Evolutionary conservation across 2,888 invertebrate genomes (phyloP), one percentile per base, ranked within the genome.

Genomic region (Gandaritis pyraliata): DNA sequence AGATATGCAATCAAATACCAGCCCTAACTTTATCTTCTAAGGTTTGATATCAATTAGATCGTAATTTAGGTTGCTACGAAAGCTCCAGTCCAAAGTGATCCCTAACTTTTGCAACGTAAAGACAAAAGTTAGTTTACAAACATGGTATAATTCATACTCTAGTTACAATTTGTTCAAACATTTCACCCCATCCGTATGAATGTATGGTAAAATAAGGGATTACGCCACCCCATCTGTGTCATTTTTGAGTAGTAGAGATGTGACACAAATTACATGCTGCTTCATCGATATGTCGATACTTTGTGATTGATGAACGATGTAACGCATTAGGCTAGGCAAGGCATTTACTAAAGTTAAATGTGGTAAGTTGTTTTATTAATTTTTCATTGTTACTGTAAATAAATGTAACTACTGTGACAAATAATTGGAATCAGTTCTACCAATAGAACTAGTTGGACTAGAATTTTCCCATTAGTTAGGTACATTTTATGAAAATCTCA

Each of bases 171-270:
- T 67, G 65, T 65, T 56, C 50, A 61, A 61, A 66, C 56, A 65
- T 36, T 61, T 60, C 49, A 58, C 66, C 67, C 75, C 69, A 65
- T 57, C n/a, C 50, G 47, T 58, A 61, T 51, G 60, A 55, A 63
- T 68, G 58, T 61, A 51, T 59, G 38, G 61, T 65, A 47, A 64
- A 58, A 61, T 61, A 61, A 55, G 64, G 67, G 64, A 53, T 47
- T 53, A 36, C 43, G 51, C 41, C 41, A 64, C 61, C 62, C 65
- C 61, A 58, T 23, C 52, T 48, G 58, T 76, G 74, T 80, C 77
- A 77, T 76, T 81, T 72, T 73, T 57, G 59, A 76, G 72, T 67
- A 66, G 38, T 76, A 83, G 82, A 72, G 80, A 58, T 70, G 76
- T 53, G 69, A 56, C 52, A 48, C 43, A 50, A 62, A 50, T 69